Evolutionary conservation across 2,888 invertebrate genomes (phyloP), one percentile per base, ranked within the genome.

Genomic region (Apamea epomidion): DNA sequence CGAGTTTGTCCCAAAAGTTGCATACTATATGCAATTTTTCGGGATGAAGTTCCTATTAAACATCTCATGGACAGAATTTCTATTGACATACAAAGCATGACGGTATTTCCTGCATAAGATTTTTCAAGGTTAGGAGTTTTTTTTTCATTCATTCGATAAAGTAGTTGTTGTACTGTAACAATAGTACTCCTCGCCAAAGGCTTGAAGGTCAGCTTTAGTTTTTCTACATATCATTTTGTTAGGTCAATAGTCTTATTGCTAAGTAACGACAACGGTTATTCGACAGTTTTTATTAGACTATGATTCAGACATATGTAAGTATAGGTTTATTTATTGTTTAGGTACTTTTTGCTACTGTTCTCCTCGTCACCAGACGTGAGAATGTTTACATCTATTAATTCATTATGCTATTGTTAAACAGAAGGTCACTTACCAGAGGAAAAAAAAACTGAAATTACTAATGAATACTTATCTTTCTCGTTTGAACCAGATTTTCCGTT

Each of bases 181-280:
- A 16, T 48, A 48, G 18, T 29, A 51, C 14, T 48, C 14, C 37
- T 45, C 25, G 7, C 14, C 60, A 37, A 48, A 8, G 32, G 8
- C 32, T 83, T 62, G 21, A 70, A 81, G 69, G 84, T 64, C 78
- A 48, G 10, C 16, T 48, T 62, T 78, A 58, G 37, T 64, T 25
- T 62, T 64, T 37, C 25, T 48, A 65, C 48, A 69, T 32, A 62
- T 14, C 29, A n/a, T 48, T 45, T 62, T 65, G 80, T 80, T 79
- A 58, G 62, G 58, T 81, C 62, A 54, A 79, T 81, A 51, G 42
- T 29, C 45, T 60, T 21, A 58, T 76, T 82, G 25, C 60, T 78
- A 78, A 68, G 84, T 83, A 80, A 80, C 80, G 79, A 69, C 37
- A 84, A 84, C 45, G 3, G 45, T 81, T 84, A 79, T n/a, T 58